Conservation (phyloP, 2,113 vertebrate genomes). For the Pseudolaguvia tuberculata region DNA sequence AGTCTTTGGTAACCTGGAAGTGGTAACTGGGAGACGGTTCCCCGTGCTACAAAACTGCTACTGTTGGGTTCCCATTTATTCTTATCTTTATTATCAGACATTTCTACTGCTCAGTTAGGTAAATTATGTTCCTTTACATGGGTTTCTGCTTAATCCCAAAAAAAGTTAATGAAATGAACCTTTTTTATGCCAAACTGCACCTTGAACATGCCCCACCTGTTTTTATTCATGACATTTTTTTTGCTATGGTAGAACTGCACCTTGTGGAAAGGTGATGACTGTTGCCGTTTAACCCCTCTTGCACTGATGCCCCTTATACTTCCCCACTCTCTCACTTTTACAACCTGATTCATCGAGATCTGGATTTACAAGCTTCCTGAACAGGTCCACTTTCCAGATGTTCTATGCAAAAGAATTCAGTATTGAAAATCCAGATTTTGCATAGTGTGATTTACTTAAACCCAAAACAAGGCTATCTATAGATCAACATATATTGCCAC, state of each 20-base stretch:
- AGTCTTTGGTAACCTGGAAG: not conserved
- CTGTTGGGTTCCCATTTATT: too few relatives aligned
- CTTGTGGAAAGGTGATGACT: constrained; percentile 9
- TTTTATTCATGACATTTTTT: constrained; percentile 1
- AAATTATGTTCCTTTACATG: too few relatives aligned
- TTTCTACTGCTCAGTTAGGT: too few relatives aligned
- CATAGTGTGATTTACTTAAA: not conserved
- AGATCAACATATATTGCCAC: not conserved
- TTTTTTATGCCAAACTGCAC: not conserved
- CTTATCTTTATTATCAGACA: too few relatives aligned
- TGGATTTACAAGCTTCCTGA: not conserved
- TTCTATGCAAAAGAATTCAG: not conserved
- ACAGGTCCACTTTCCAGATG: not conserved
- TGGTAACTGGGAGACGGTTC: too few relatives aligned
- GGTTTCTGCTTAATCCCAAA: too few relatives aligned
- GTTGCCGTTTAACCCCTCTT: not conserved
- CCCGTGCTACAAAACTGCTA: too few relatives aligned
- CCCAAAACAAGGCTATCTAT: not conserved
- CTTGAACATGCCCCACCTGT: not conserved
- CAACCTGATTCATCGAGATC: too few relatives aligned
- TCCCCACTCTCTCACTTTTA: not conserved
- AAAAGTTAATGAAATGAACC: not conserved
- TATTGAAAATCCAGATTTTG: not conserved
- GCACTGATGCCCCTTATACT: constrained; percentile 31
- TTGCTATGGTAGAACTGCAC: not conserved